Evolutionary conservation across 2,113 vertebrate species (phyloP).

Genomic region (Argyrosomus japonicus): DNA sequence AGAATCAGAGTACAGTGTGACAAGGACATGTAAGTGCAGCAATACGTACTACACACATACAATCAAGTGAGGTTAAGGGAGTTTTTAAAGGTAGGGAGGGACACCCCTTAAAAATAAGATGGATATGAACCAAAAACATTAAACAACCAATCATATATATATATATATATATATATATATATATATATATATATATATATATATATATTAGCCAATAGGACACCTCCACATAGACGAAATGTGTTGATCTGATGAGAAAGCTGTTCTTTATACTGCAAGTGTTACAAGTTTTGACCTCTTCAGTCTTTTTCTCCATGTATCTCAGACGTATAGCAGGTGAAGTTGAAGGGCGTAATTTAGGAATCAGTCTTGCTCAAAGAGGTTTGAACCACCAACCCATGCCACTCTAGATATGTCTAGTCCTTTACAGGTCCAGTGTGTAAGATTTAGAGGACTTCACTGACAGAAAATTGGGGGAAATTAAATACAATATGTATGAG

Average conservation of each 20-base stretch:
- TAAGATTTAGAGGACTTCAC: no score
- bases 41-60: no score
- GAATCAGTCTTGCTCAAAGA: slow-evolving; percentile 2
- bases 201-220: neutral
- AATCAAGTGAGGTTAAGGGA: no score
- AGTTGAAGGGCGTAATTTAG: neutral
- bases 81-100: no score
- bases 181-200: no score
- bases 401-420: neutral
- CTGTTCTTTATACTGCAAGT: neutral
- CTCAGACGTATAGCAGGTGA: neutral
- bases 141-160: neutral
- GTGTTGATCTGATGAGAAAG: neutral
- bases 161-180: no score
- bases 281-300: neutral
- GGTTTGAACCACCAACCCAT: neutral
- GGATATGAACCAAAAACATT: no score
- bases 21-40: no score
- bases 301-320: neutral
- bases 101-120: neutral
- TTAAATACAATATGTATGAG: no score
- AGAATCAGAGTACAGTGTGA: no score
- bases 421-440: neutral
- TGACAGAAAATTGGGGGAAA: no score
- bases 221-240: neutral